Base-by-base conservation (phyloP, 2,113 vertebrate genomes). In the Polyodon spathula region DNA sequence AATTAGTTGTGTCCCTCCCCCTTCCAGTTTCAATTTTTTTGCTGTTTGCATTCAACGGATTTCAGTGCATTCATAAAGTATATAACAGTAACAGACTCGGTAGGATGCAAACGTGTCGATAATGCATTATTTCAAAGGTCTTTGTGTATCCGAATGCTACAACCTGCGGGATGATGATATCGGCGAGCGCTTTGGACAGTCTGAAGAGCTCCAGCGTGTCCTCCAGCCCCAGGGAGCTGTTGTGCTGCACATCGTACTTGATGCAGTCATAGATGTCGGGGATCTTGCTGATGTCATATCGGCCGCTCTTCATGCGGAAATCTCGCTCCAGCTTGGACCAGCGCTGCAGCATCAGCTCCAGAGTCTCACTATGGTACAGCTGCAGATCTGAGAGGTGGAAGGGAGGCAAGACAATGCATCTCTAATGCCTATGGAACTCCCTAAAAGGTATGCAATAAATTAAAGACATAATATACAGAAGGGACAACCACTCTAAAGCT, bases 181-280 rank as follows among this genome's bases (percentile, higher is more conserved):
- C 93, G 0, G 96, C 95, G 73, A 98, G 60, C 1, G 92, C 92
- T 66, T 94, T 90, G 62, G 94, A 97, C 60, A 96, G 86, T 40
- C 78, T 84, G 63, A 97, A 92, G 56, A 98, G 83, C 40, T 98
- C 96, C 48, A 90, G 77, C 4, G 91, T 97, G 81, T 96, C 92
- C 78, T 94, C 85, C 66, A 98, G 87, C 17, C 86, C 89, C 66
- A 98, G 86, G 0, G 84, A 75, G 4, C 82, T 76, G 64, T 98
- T 98, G 84, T 98, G 96, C 71, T 97, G 96, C 0, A 95, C 89
- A 3, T 98, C 96, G 1, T 98, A 98, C 68, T 98, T 98, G 72
- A 97, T 90, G 48, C 96, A 98, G 83, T 98, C 96, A 0, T 98
- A 98, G 66, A 98, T 97, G 63, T 98, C 96, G 0, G 96, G 96